Base-by-base conservation (phyloP, 2,888 invertebrate genomes). In the Heliconius ismenius region DNA sequence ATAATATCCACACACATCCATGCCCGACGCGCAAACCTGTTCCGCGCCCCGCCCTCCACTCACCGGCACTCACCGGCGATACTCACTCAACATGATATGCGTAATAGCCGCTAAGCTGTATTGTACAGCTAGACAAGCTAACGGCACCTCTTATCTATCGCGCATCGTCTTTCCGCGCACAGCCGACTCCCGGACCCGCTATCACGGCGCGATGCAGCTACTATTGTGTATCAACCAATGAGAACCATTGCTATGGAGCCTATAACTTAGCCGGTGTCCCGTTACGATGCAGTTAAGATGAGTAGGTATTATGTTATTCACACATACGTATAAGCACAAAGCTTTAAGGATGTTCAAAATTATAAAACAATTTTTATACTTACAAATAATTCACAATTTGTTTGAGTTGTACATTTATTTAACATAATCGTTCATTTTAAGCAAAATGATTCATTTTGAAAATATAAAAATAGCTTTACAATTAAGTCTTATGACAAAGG, bases 141-240 rank as follows among this genome's bases (percentile, higher is more conserved):
- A 93, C 93, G 93, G 93, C 86, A 92, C 85, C 87, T 84, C 81
- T 89, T 91, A 91, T 92, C 92, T 89, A 87, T 86, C 89, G 88
- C 89, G 85, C 87, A 91, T 92, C 90, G 86, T 84, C 86, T 87
- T 90, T 89, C 87, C 86, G 85, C 87, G 86, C 84, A 86, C 76
- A 84, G 85, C 86, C 86, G 87, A 32, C 1, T 7, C 32, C 9
- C 32, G 32, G 32, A 87, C 87, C 88, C 86, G 84, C 87, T 87
- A 89, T 87, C 88, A 86, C 85, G 83, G 76, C 76, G 70, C 62
- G 73, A 63, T 73, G 68, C 78, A 73, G 62, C 78, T 74, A 79
- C 79, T 73, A 79, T 77, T 65, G 75, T 75, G 21, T 54, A 75
- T 58, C 43, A 32, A 73, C 74, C 79, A 72, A 78, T 79, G 79